Evolutionary conservation across 2,113 vertebrate species (phyloP).

Genomic region (Felis catus): DNA sequence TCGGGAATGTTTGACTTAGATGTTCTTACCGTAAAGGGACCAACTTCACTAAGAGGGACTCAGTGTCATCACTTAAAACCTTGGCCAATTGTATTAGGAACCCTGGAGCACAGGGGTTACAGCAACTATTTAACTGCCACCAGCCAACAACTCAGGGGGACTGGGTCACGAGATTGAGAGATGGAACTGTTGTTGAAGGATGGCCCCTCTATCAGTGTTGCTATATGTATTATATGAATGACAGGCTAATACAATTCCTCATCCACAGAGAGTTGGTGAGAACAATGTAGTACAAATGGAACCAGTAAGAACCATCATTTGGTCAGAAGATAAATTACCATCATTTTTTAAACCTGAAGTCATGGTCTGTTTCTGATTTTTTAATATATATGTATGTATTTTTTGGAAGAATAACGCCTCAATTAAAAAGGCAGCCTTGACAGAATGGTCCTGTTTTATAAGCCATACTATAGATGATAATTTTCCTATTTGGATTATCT

Average conservation of each 20-base stretch:
- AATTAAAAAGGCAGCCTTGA: background rate
- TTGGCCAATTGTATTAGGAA: background rate
- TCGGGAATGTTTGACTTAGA: background rate
- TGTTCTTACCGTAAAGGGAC: background rate
- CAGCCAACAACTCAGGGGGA: background rate
- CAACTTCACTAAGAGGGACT: background rate
- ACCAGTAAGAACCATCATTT: background rate
- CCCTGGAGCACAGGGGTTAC: background rate
- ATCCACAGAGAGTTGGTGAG: slow-evolving; percentile 32
- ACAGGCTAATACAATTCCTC: slow-evolving; percentile 14
- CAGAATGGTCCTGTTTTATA: background rate
- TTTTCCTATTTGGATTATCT: slow-evolving; percentile 23
- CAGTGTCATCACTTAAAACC: slow-evolving; percentile 6
- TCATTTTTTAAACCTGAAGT: slow-evolving; percentile 7
- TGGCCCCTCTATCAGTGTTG: background rate
- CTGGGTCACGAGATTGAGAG: background rate
- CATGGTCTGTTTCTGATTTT: background rate
- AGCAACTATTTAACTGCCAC: slow-evolving; percentile 41
- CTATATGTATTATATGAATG: slow-evolving; percentile 11
- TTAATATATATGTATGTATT: background rate
- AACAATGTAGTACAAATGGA: slow-evolving; percentile 16
- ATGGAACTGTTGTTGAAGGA: background rate
- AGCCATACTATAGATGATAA: background rate
- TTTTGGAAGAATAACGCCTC: background rate
- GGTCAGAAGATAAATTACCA: slow-evolving; percentile 25